Percentiles rank a stretch among this genome's conserved stretches.
These are phyloP conservation scores for Dromas ardeola DNA, from an alignment of 2,113 vertebrate species.

Conservation along the genomic window DNA sequence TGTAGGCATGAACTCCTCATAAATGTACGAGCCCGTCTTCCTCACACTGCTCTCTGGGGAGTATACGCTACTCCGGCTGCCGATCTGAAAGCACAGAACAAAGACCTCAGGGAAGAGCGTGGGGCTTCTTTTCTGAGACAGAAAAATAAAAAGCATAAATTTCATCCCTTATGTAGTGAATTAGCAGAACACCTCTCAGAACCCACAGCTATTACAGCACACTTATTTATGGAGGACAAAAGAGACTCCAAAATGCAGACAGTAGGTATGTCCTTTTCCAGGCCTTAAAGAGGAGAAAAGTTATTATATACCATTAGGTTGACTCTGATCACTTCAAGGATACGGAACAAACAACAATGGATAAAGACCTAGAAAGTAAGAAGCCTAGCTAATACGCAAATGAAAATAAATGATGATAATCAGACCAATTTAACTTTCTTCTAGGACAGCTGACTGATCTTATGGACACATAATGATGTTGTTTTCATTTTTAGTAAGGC, in stretches of 20 bases:
- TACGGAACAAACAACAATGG: not conserved
- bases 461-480: not conserved
- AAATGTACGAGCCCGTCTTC: constrained; percentile 98
- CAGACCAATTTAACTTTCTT: not conserved
- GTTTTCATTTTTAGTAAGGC: not conserved
- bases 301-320: not conserved
- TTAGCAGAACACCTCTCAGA: not conserved
- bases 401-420: not conserved
- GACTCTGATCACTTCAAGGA: not conserved
- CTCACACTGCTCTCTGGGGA: constrained; percentile 97
- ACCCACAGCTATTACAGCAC: not conserved
- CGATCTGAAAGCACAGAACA: constrained; percentile 82
- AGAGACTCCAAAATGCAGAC: not conserved
- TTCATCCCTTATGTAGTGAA: not conserved
- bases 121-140: not conserved
- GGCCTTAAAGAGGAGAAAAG: not conserved
- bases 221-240: not conserved
- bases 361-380: not conserved
- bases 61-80: constrained; percentile 97
- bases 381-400: not conserved
- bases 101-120: not conserved
- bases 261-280: not conserved
- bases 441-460: not conserved
- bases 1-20: constrained; percentile 99
- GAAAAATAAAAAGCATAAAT: not conserved